A percentile compares a stretch with the other conserved stretches of the same genome.
Conservation (phyloP, 1,140 invertebrate species). For the Cephus cinctus region DNA sequence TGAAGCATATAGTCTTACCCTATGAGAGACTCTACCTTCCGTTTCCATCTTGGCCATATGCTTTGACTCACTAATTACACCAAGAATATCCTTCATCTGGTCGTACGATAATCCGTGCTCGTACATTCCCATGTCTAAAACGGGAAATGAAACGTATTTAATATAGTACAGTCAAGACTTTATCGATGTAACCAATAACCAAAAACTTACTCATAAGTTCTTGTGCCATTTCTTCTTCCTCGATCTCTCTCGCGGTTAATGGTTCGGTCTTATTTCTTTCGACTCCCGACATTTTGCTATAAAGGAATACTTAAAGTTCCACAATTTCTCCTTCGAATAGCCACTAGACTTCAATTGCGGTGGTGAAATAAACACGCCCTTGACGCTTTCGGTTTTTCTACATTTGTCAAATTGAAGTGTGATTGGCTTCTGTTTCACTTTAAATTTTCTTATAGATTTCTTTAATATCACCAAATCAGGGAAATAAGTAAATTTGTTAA, state of each 20-base stretch:
- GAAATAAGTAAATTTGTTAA: no score
- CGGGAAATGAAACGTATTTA: background rate
- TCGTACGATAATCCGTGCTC: slow-evolving; percentile 16
- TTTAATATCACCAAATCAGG: no score
- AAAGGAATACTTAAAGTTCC: no score
- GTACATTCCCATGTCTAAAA: slow-evolving; percentile 27
- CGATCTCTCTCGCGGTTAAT: background rate
- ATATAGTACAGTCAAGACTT: no score
- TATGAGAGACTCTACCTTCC: background rate
- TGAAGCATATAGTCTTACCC: no score
- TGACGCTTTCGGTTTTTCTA: no score
- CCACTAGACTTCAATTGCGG: no score
- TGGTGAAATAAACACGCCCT: no score
- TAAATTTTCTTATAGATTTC: no score
- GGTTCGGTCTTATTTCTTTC: background rate
- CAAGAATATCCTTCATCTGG: slow-evolving; percentile 25
- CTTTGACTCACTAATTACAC: slow-evolving; percentile 24
- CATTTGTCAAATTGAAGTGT: no score
- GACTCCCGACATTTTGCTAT: background rate
- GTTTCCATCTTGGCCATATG: slow-evolving; percentile 17
- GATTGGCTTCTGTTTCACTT: no score
- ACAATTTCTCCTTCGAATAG: no score
- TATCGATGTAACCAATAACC: background rate
- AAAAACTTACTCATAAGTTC: slow-evolving; percentile 25
- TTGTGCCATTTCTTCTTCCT: slow-evolving; percentile 27